Evolutionary conservation across 2,888 invertebrate genomes (phyloP).

Genomic region (Morinoia aosen): DNA sequence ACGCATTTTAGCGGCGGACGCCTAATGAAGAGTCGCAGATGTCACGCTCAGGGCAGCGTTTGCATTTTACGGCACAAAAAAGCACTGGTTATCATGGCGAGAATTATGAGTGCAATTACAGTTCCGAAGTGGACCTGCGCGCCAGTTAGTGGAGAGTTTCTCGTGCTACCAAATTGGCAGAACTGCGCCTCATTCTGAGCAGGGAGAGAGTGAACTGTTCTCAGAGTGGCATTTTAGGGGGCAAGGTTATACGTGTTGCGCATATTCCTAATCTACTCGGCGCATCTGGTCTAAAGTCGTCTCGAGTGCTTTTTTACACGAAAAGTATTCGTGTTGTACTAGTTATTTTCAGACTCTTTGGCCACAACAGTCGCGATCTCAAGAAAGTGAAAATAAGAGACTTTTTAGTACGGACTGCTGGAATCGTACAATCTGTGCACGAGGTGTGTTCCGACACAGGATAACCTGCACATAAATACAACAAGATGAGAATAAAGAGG

Average conservation of each 20-base stretch:
- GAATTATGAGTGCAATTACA: slow-evolving; percentile 43
- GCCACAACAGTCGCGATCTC: too few species aligned
- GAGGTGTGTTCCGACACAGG: too few species aligned
- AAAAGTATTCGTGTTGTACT: too few species aligned
- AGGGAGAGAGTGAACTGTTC: neutral
- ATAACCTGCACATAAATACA: too few species aligned
- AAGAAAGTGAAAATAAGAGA: too few species aligned
- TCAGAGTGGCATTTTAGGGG: neutral
- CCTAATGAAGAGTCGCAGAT: slow-evolving; percentile 47
- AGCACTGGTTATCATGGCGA: slow-evolving; percentile 36
- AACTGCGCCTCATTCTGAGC: neutral
- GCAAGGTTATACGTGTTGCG: neutral
- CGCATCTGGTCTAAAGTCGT: neutral
- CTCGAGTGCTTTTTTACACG: neutral
- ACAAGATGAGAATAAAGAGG: too few species aligned
- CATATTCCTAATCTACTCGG: neutral
- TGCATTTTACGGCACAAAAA: slow-evolving; percentile 37
- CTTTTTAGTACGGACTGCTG: too few species aligned
- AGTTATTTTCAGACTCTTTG: too few species aligned
- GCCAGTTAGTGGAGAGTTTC: neutral
- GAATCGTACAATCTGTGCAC: too few species aligned
- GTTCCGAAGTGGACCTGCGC: slow-evolving; percentile 21
- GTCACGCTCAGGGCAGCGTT: slow-evolving; percentile 18
- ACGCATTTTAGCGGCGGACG: neutral
- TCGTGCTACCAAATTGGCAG: neutral